Base-by-base conservation (phyloP, 2,113 vertebrate genomes). In the Plestiodon gilberti region DNA sequence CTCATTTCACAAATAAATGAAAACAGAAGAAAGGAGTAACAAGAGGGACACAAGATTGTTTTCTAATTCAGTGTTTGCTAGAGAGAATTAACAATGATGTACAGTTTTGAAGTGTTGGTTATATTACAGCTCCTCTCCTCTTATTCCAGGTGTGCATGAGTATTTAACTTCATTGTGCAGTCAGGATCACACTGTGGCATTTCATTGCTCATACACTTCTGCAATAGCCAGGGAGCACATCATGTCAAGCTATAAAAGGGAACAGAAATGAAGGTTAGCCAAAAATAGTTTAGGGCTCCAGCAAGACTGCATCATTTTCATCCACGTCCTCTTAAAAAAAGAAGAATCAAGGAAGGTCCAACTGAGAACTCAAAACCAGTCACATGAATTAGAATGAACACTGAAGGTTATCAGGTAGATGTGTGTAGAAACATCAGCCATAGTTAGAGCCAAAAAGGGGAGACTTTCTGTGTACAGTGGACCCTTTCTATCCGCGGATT, bases 191-290 rank as follows among this genome's bases (percentile, higher is more conserved):
- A 35, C 64, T 38, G 23, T 11, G 59, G 43, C 57, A 59, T 69
- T 85, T 78, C 64, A 78, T 15, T 78, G 33, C 83, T 71, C 35
- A 23, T 70, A 64, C 35, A 35, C 52, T 64, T 81, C 78, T 64
- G 30, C 22, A 28, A 23, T 35, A 17, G 74, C 22, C 40, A 57
- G 28, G 33, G 23, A 75, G 15, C 14, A 75, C 23, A 87, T 87
- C 59, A 87, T 87, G 85, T 87, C 59, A 87, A 87, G 78, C 85
- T 87, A 75, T 55, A 87, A 74, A 87, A 79, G 28, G n/a, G 38
- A 86, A 81, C 57, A 81, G 9, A 87, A 81, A 81, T 75, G 17
- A 87, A 38, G 43, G 74, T 81, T 81, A 87, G 70, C 70, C 43
- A 75, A 81, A 78, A 75, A 81, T 23, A 81, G 23, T 30, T 65